Conservation (phyloP, 2,113 vertebrate species). For the Platysternon megacephalum region DNA sequence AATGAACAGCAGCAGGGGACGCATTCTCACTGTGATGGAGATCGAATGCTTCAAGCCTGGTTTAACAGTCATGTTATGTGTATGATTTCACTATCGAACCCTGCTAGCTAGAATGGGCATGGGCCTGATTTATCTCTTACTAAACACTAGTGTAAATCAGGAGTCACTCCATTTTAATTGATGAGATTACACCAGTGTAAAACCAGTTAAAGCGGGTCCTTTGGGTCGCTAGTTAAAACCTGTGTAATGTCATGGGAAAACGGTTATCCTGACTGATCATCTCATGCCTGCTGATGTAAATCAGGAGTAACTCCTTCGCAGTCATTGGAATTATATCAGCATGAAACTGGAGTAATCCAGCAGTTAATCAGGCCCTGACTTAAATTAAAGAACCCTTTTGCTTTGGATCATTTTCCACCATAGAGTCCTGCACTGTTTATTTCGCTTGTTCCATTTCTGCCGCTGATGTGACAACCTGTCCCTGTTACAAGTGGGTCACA, state of each 20-base stretch:
- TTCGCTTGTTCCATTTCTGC: background rate
- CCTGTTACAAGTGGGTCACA: background rate
- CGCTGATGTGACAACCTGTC: background rate
- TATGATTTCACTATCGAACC: background rate
- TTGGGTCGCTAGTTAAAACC: background rate
- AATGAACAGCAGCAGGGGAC: background rate
- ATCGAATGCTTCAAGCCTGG: background rate
- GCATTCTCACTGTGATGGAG: background rate
- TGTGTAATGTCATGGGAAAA: background rate
- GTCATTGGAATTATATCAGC: background rate
- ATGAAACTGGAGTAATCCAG: background rate
- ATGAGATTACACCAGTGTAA: background rate
- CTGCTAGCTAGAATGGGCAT: no score
- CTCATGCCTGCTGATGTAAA: background rate
- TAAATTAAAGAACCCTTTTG: background rate
- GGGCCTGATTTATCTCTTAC: background rate
- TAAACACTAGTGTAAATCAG: background rate
- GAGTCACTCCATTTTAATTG: background rate
- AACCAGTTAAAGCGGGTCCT: background rate
- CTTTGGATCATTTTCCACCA: background rate
- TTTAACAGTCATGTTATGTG: background rate
- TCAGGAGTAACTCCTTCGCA: background rate
- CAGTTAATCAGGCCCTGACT: no score
- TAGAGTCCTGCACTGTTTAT: background rate
- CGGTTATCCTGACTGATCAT: background rate